Percentiles rank a stretch among this genome's conserved stretches.
Conservation (phyloP, 2,113 vertebrate species). For the Ondatra zibethicus region DNA sequence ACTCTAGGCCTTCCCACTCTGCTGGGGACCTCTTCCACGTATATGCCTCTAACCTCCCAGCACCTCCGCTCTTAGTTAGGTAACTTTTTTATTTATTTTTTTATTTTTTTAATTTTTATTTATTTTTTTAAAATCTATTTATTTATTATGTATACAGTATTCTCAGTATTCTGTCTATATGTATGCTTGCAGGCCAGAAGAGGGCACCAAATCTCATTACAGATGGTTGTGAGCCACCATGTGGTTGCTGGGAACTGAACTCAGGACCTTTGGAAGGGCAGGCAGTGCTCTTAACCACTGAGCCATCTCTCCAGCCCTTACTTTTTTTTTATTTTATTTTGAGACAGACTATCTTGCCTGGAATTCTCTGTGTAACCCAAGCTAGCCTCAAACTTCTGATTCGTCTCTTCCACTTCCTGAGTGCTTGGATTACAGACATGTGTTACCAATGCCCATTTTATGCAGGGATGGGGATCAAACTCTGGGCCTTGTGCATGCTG, state of each 20-base stretch:
- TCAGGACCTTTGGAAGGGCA: no score
- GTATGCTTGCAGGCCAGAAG: no score
- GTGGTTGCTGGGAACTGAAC: no score
- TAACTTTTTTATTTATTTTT: not conserved
- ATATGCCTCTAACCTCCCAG: not conserved
- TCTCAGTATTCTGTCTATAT: no score
- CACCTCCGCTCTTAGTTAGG: not conserved
- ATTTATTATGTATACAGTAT: no score
- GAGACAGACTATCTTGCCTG: not conserved
- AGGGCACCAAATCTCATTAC: no score
- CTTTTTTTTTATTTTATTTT: not conserved
- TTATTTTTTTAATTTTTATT: not conserved
- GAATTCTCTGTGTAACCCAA: not conserved
- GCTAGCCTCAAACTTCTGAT: not conserved
- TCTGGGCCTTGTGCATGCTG: not conserved
- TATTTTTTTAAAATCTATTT: no score
- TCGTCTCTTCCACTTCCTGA: not conserved
- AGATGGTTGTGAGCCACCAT: no score
- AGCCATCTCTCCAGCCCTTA: no score
- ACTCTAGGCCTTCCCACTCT: not conserved
- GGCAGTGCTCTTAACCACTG: no score
- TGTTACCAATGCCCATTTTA: not conserved
- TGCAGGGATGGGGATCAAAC: not conserved
- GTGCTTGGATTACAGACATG: not conserved
- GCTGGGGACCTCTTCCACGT: not conserved